Evolutionary conservation across 1,140 invertebrate species (phyloP).

Genomic region (Carcinoscorpius rotundicauda): DNA sequence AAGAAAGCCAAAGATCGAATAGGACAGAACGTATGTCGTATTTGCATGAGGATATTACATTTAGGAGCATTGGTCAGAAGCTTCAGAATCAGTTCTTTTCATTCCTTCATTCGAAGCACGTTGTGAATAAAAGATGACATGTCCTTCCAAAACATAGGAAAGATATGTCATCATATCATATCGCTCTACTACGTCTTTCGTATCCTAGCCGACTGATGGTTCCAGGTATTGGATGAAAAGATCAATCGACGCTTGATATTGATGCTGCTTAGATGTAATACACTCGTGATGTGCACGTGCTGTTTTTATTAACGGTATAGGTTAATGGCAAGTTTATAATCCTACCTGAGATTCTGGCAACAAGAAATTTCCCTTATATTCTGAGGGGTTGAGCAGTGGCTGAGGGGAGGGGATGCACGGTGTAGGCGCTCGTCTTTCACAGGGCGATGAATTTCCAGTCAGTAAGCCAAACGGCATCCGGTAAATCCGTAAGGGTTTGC

Average conservation of each 20-base stretch:
- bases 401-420: constrained; percentile 30
- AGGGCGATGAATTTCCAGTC: constrained; percentile 26
- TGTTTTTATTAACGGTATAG: constrained; percentile 17
- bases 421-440: constrained; percentile 33
- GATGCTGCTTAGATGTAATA: not conserved
- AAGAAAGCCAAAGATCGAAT: no score
- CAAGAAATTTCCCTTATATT: constrained; percentile 11
- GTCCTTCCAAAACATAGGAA: no score
- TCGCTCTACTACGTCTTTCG: no score
- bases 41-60: no score
- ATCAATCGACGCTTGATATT: not conserved
- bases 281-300: constrained; percentile 3
- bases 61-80: no score
- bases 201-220: not conserved
- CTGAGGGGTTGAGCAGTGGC: constrained; percentile 18
- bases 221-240: not conserved
- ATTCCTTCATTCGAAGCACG: no score
- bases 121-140: no score
- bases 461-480: constrained; percentile 41
- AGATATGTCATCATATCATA: no score
- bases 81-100: no score
- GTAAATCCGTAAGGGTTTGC: constrained; percentile 43
- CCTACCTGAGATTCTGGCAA: constrained; percentile 18
- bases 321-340: no score
- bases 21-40: no score